These are phyloP conservation scores for Drosophila varians DNA, from an alignment of 1,140 invertebrate species.

Conservation along the genomic window DNA sequence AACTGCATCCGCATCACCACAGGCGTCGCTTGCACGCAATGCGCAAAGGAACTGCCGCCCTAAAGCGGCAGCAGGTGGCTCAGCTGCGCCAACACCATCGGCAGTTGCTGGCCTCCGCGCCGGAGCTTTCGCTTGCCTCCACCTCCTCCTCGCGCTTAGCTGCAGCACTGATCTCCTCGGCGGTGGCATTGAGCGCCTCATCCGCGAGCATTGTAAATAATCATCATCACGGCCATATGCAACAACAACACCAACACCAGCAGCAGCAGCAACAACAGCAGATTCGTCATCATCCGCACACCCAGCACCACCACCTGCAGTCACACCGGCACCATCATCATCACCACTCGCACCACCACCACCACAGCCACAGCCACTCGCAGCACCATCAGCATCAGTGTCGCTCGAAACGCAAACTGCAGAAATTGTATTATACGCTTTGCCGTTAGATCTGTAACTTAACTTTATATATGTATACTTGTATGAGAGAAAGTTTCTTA, in stretches of 20 bases:
- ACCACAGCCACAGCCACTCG: slow-evolving; percentile 50
- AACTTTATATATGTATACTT: slow-evolving; percentile 59
- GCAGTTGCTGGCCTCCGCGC: slow-evolving; percentile 49
- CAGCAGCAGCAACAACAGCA: slow-evolving; percentile 25
- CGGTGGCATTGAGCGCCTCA: slow-evolving; percentile 65
- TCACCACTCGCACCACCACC: slow-evolving; percentile 53
- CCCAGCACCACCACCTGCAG: slow-evolving; percentile 47
- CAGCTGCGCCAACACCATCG: slow-evolving; percentile 66
- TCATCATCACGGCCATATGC: slow-evolving; percentile 75
- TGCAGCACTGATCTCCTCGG: slow-evolving; percentile 69
- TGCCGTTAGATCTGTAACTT: slow-evolving; percentile 76
- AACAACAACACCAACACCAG: slow-evolving; percentile 42
- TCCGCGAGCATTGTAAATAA: slow-evolving; percentile 78
- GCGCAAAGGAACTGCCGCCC: slow-evolving; percentile 66
- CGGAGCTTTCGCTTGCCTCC: slow-evolving; percentile 44
- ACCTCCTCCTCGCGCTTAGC: slow-evolving; percentile 64
- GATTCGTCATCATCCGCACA: slow-evolving; percentile 35
- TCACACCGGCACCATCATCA: slow-evolving; percentile 66
- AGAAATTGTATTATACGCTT: slow-evolving; percentile 83
- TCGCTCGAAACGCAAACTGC: slow-evolving; percentile 82
- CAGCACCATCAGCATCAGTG: slow-evolving; percentile 73
- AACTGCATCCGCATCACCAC: slow-evolving; percentile 73
- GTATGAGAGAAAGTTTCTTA: slow-evolving; percentile 55
- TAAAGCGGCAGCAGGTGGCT: slow-evolving; percentile 66
- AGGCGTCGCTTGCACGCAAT: slow-evolving; percentile 77